These are phyloP conservation scores for Enteromius paludinosus DNA, from an alignment of 2,797 vertebrate genomes.

Conservation along the genomic window DNA sequence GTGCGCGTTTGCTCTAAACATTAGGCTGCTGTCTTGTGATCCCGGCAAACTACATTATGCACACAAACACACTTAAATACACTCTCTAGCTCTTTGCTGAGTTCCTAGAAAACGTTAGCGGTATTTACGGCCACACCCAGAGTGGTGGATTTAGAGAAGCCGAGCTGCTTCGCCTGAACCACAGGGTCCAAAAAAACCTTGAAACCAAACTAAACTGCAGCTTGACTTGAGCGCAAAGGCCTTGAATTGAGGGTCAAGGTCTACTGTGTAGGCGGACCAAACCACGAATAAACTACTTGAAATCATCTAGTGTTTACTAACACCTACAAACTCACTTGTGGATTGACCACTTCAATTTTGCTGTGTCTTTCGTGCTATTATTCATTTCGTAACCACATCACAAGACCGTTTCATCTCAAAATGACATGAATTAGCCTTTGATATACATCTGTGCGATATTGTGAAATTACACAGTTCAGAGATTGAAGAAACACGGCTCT, in stretches of 20 bases:
- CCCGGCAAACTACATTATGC: slow-evolving; percentile 24
- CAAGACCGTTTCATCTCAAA: background rate
- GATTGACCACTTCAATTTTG: slow-evolving; percentile 11
- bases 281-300: slow-evolving; percentile 2
- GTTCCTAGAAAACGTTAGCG: slow-evolving; percentile 37
- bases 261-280: slow-evolving; percentile 6
- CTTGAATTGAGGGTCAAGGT: slow-evolving; percentile 18
- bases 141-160: slow-evolving; percentile 13
- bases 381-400: background rate
- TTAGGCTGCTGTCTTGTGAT: slow-evolving; percentile 23
- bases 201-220: background rate
- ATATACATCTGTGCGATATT: slow-evolving; percentile 3
- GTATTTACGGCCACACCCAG: slow-evolving; percentile 38
- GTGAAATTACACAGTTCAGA: background rate
- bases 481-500: background rate
- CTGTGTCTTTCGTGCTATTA: background rate
- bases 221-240: background rate
- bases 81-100: slow-evolving; percentile 17
- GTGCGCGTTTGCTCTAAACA: slow-evolving; percentile 24
- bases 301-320: slow-evolving; percentile 14
- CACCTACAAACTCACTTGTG: slow-evolving; percentile 6
- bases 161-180: slow-evolving; percentile 6
- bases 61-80: slow-evolving; percentile 21
- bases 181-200: slow-evolving; percentile 11
- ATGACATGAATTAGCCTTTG: background rate